These are phyloP conservation scores for Shinisaurus crocodilurus DNA, from an alignment of 2,113 vertebrate species.

Conservation along the genomic window DNA sequence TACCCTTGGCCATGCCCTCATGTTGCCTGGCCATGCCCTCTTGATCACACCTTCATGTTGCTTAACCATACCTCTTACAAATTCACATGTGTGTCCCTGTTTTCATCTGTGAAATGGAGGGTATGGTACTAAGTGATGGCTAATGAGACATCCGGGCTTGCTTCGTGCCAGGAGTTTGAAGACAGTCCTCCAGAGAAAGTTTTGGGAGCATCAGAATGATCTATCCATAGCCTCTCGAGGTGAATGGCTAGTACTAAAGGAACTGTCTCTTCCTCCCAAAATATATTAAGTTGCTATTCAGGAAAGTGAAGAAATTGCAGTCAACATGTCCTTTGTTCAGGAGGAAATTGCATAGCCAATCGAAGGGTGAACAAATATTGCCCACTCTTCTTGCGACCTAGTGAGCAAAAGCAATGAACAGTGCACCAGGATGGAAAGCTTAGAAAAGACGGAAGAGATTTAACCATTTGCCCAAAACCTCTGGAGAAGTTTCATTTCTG, in stretches of 20 bases:
- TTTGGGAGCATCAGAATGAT: not conserved
- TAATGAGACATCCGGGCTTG: not conserved
- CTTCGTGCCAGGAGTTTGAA: not conserved
- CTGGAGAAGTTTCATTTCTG: not conserved
- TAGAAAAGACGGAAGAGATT: not conserved
- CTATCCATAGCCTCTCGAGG: not conserved
- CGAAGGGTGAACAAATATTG: not conserved
- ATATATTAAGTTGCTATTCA: not conserved
- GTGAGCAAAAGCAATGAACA: not conserved
- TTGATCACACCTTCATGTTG: too few species aligned
- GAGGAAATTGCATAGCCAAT: not conserved
- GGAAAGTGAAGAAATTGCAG: not conserved
- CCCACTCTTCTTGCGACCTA: not conserved
- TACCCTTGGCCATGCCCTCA: too few species aligned
- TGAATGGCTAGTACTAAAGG: not conserved
- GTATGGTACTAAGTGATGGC: not conserved
- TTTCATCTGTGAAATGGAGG: too few species aligned
- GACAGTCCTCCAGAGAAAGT: not conserved
- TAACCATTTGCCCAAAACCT: not conserved
- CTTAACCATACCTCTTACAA: too few species aligned
- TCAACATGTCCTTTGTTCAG: not conserved
- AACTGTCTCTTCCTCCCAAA: not conserved
- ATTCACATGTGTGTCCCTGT: too few species aligned
- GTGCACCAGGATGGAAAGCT: not conserved
- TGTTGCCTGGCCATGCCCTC: too few species aligned